Evolutionary conservation across 1,140 invertebrate genomes (phyloP).

Genomic region (Pantala flavescens): DNA sequence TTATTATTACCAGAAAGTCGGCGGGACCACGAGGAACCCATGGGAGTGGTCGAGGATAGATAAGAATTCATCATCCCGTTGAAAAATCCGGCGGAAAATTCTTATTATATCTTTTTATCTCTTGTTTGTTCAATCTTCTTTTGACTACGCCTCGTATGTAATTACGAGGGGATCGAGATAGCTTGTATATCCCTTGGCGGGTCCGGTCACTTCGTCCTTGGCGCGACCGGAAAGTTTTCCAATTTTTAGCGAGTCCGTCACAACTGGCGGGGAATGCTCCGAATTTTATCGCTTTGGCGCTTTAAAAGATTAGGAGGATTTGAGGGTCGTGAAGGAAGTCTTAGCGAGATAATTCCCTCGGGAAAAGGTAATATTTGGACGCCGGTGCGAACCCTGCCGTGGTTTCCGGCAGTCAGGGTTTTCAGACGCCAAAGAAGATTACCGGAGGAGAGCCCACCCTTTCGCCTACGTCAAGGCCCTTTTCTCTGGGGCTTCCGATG

Average conservation of each 20-base stretch:
- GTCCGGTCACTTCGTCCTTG: neutral
- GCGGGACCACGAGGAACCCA: neutral
- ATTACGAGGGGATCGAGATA: neutral
- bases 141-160: neutral
- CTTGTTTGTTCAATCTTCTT: neutral
- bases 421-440: too few relatives aligned
- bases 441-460: too few relatives aligned
- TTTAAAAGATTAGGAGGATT: too few relatives aligned
- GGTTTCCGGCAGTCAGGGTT: too few relatives aligned
- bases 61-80: slow-evolving; percentile 9
- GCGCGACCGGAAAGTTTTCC: too few relatives aligned
- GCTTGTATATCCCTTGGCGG: neutral
- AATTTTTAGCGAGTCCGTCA: too few relatives aligned
- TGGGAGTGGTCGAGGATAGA: slow-evolving; percentile 5
- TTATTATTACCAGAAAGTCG: neutral
- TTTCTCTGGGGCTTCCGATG: neutral
- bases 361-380: too few relatives aligned
- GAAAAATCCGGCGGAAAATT: slow-evolving; percentile 1
- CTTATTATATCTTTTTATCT: neutral
- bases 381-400: too few relatives aligned
- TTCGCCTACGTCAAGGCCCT: neutral
- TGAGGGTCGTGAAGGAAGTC: too few relatives aligned
- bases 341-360: too few relatives aligned
- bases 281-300: too few relatives aligned
- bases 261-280: too few relatives aligned